A percentile compares a stretch with the other conserved stretches of the same genome.
These are phyloP conservation scores for Ceryle rudis DNA, from an alignment of 2,797 vertebrate species.

Conservation along the genomic window DNA sequence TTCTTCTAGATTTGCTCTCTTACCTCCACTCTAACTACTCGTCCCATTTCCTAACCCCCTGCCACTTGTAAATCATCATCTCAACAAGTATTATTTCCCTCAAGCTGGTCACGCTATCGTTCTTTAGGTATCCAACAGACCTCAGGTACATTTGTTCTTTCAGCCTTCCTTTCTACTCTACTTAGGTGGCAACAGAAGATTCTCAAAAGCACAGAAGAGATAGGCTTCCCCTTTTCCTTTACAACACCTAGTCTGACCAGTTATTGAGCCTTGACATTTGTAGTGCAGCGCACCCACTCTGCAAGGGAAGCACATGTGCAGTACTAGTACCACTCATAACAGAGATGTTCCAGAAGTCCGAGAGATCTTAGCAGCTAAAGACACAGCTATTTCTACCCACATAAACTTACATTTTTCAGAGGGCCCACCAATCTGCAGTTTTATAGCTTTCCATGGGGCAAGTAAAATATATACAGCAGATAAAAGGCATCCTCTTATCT, in stretches of 20 bases:
- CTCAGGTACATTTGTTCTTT: background rate
- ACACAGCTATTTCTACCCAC: background rate
- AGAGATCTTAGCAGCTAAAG: background rate
- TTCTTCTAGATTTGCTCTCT: background rate
- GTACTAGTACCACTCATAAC: background rate
- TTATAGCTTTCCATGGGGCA: background rate
- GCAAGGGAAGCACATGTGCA: background rate
- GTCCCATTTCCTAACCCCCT: background rate
- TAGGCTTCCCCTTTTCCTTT: background rate
- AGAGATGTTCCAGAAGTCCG: background rate
- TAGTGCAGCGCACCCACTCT: background rate
- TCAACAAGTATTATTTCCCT: background rate
- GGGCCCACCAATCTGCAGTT: background rate
- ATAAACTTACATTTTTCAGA: background rate
- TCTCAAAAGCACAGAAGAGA: background rate
- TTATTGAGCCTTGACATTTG: background rate
- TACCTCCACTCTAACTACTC: background rate
- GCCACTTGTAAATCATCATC: background rate
- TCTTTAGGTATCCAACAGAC: background rate
- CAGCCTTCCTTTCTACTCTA: background rate
- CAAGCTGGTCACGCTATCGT: background rate
- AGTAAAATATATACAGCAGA: background rate
- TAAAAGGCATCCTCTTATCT: background rate
- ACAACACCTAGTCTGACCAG: background rate
- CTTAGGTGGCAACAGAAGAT: background rate